Conservation (phyloP, 1,140 invertebrate genomes). For the Acyrthosiphon pisum region DNA sequence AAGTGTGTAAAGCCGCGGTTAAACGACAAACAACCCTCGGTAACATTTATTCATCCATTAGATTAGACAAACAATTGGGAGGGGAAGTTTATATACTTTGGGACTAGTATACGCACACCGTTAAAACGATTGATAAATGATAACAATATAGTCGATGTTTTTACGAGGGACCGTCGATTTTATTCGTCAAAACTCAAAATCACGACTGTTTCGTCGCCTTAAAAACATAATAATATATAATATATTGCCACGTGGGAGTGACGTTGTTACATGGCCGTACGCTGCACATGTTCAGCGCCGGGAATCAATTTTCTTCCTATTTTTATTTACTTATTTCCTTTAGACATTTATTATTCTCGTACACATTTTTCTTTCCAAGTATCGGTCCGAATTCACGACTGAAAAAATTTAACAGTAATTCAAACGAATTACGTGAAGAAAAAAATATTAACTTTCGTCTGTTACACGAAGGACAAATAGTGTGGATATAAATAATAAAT, state of each 20-base stretch:
- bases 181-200: slow-evolving; percentile 9
- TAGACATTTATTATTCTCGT: background rate
- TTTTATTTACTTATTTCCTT: background rate
- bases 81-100: slow-evolving; percentile 31
- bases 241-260: background rate
- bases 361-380: background rate
- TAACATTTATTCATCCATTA: slow-evolving; percentile 27
- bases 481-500: background rate
- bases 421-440: background rate
- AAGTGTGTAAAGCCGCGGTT: slow-evolving; percentile 22
- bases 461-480: background rate
- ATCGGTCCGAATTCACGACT: too few species aligned
- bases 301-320: background rate
- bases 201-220: background rate
- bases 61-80: slow-evolving; percentile 32
- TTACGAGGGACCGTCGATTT: slow-evolving; percentile 25
- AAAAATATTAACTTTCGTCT: background rate
- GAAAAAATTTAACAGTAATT: background rate
- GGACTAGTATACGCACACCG: background rate
- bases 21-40: slow-evolving; percentile 27
- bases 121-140: slow-evolving; percentile 11
- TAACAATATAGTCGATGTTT: background rate
- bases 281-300: background rate
- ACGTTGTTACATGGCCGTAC: background rate
- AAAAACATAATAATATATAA: background rate